Percentiles rank a stretch among this genome's conserved stretches.
These are phyloP conservation scores for Cryptoblepharus egeriae DNA, from an alignment of 2,797 vertebrate species.

Conservation along the genomic window DNA sequence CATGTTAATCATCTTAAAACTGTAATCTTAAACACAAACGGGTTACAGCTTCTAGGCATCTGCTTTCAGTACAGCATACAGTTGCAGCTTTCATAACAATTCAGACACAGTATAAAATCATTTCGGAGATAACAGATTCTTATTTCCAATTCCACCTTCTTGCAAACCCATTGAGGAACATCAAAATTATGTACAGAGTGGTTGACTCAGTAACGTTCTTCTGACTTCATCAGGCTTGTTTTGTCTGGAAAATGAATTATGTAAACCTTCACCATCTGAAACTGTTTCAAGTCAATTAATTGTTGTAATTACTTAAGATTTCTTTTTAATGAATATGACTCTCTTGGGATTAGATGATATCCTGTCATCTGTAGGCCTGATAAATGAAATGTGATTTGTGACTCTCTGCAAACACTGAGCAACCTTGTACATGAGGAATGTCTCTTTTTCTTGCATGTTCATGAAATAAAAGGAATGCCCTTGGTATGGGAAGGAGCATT, in stretches of 20 bases:
- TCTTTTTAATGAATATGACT: conserved; percentile 90
- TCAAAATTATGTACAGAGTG: conserved; percentile 33
- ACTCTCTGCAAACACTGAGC: conserved; percentile 76
- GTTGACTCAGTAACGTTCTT: conserved; percentile 62
- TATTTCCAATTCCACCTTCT: conserved; percentile 40
- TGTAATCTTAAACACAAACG: background rate
- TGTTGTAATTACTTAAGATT: conserved; percentile 93
- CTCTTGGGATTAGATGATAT: conserved; percentile 84
- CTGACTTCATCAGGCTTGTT: conserved; percentile 77
- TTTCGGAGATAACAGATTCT: conserved; percentile 19
- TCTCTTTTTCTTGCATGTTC: conserved; percentile 71
- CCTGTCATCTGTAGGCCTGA: conserved; percentile 86
- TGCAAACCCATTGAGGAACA: conserved; percentile 15
- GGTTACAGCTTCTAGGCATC: background rate
- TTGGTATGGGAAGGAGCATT: conserved; percentile 71
- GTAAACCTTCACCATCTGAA: conserved; percentile 87
- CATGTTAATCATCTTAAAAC: background rate
- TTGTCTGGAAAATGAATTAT: conserved; percentile 89
- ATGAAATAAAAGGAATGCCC: conserved; percentile 76
- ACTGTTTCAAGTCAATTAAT: conserved; percentile 90
- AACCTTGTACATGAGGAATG: conserved; percentile 76
- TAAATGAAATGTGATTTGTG: conserved; percentile 88
- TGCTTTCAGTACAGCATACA: background rate
- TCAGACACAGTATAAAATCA: background rate
- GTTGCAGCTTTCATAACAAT: conserved; percentile 5